These are phyloP conservation scores for Mormoops blainvillei DNA, from an alignment of 2,113 vertebrate genomes.

Conservation along the genomic window DNA sequence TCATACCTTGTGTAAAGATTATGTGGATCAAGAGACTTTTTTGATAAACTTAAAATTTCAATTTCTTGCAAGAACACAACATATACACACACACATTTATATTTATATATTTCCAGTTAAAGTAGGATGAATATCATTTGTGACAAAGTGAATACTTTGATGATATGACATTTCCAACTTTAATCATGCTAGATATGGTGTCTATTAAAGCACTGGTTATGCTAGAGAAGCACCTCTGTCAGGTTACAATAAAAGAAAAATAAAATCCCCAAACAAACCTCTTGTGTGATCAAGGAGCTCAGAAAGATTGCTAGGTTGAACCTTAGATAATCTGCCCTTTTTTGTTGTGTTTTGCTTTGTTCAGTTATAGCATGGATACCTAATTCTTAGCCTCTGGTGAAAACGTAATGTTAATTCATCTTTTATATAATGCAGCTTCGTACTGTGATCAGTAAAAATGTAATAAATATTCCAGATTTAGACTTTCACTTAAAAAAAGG, in stretches of 20 bases:
- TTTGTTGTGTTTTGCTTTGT: not conserved
- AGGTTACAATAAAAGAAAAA: slow-evolving; percentile 1
- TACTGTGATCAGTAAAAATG: not conserved
- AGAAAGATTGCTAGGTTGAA: not conserved
- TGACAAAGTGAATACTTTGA: slow-evolving; percentile 1
- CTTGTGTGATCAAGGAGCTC: not conserved
- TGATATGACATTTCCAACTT: not conserved
- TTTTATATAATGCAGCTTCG: slow-evolving; percentile 11
- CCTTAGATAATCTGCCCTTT: not conserved
- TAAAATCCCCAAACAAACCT: not conserved
- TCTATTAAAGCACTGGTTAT: not conserved
- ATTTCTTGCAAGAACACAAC: not conserved
- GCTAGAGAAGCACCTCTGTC: not conserved
- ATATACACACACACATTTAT: not conserved
- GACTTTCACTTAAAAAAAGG: not conserved
- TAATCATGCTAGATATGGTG: not conserved
- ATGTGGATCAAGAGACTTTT: not conserved
- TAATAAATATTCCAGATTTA: not conserved
- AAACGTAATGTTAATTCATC: not conserved
- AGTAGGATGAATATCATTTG: not conserved
- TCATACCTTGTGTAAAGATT: not conserved
- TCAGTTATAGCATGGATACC: not conserved
- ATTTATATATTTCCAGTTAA: not conserved
- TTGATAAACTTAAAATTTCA: not conserved
- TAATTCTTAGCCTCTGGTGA: slow-evolving; percentile 4